Base-by-base conservation (phyloP, 2,113 vertebrate genomes). In the Monopterus albus region DNA sequence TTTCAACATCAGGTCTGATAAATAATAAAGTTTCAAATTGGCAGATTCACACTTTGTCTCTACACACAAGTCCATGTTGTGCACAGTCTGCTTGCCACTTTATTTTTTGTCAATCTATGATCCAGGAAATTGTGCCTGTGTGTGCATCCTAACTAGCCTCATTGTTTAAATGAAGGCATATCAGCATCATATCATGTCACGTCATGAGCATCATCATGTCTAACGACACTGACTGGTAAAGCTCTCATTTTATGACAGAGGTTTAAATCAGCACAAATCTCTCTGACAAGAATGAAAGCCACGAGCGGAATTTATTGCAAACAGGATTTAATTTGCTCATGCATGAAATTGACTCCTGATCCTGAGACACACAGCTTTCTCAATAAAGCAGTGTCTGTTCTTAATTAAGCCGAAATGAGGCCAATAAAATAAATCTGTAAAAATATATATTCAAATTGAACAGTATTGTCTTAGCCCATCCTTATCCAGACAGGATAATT, bases 311-410 rank as follows among this genome's bases (percentile, higher is more conserved):
- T 88, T 90, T 75, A 84, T 80, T 78, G 78, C 80, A 82, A 90
- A 90, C 77, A 85, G 62, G 73, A 87, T 91, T 91, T 84, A 75
- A 88, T 88, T 86, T 81, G 71, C 64, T 73, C 81, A 72, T 70
- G 56, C 63, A 81, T 79, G 86, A 87, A 89, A 88, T 84, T 89
- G 70, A 80, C 78, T 88, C 66, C 57, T 63, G 65, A 87, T 81
- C 75, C 67, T 76, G 60, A 52, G 58, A 76, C 75, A 83, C 64
- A 62, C 31, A 38, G 66, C 57, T 65, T 78, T 78, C 63, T 51
- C 80, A 83, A 73, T 86, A 82, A 86, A 79, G 40, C 75, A 65
- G 23, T 53, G 29, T 67, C 28, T 81, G 62, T 63, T 72, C 64
- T 77, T 84, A 87, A 87, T 82, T 77, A 78, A 76, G 36, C 43